A percentile compares a stretch with the other conserved stretches of the same genome.
Evolutionary conservation across 2,888 invertebrate species (phyloP).

Genomic region (Tipula vernalis): DNA sequence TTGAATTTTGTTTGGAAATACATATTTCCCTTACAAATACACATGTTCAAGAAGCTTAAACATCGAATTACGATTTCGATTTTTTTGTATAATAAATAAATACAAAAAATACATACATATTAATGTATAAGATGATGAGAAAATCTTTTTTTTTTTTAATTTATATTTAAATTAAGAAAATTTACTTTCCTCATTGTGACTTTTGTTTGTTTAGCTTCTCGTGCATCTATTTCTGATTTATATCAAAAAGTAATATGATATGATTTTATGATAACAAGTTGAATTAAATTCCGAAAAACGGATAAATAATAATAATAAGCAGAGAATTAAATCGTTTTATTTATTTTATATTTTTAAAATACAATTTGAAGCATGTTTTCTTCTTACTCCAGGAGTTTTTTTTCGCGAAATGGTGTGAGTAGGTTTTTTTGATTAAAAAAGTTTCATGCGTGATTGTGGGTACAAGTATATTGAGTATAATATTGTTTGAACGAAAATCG

Average conservation of each 20-base stretch:
- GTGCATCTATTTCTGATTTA: neutral
- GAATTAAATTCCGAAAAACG: neutral
- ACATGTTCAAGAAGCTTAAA: neutral
- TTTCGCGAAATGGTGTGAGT: neutral
- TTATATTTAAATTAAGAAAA: neutral
- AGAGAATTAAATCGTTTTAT: neutral
- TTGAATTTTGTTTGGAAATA: neutral
- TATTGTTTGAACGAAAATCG: neutral
- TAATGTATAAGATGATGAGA: neutral
- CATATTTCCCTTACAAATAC: neutral
- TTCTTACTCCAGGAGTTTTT: neutral
- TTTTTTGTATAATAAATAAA: neutral
- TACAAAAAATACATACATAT: no score
- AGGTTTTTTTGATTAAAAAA: neutral
- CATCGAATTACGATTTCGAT: neutral
- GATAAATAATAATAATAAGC: neutral
- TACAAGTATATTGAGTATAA: neutral
- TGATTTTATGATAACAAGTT: neutral
- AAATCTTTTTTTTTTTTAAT: neutral
- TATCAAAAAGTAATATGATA: neutral
- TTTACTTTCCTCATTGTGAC: neutral
- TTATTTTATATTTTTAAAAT: neutral
- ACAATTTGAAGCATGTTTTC: neutral
- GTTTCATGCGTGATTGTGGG: neutral
- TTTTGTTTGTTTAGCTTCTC: neutral